Evolutionary conservation across 2,797 vertebrate genomes (phyloP), one percentile per base, ranked within the genome.

Genomic region (Lagorchestes hirsutus): DNA sequence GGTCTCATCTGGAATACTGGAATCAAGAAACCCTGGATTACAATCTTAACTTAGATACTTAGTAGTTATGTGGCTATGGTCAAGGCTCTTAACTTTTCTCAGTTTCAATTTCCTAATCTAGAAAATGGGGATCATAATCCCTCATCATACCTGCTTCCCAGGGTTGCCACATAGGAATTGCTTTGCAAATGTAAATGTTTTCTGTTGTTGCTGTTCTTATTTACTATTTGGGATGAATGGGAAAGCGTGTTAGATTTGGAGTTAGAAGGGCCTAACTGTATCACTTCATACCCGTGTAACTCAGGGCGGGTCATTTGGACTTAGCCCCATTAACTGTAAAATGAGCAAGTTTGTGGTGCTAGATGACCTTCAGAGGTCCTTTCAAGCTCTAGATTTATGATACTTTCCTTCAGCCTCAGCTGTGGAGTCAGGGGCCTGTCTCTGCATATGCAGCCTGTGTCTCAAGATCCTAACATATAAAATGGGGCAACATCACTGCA

Each of bases 351-450:
- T 27, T 27, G 74, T 87, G 50, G 22, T 87, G 40, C 40, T 24
- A 87, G 22, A 87, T 87, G 74, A 50, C 40, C 22, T 50, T 87
- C 40, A 9, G 31, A 87, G 40, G 40, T 46, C 74, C 40, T 24
- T 82, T 82, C 40, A 46, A 82, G 74, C 74, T 87, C 74, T 27
- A 87, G 67, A 46, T 87, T 46, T 50, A 87, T 46, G 74, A 27
- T 50, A 9, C 74, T 50, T 56, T 62, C 52, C 58, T 97, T 93
- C 40, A 91, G 56, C 50, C 8, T 91, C 93, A 55, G 22, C 93
- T 50, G 34, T 31, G 27, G 56, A 96, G 57, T 93, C 11, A 94
- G 52, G n/a, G 93, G 10, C 90, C 74, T 50, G 9, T 82, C 40
- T 82, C 74, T 82, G 74, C 18, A 24, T 46, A 24, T 82, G n/a